Percentiles rank a stretch among this genome's conserved stretches.
phyloP scores from a whole-genome alignment of 2,888 invertebrate species.

The Hypolimnas misippus region DNA sequence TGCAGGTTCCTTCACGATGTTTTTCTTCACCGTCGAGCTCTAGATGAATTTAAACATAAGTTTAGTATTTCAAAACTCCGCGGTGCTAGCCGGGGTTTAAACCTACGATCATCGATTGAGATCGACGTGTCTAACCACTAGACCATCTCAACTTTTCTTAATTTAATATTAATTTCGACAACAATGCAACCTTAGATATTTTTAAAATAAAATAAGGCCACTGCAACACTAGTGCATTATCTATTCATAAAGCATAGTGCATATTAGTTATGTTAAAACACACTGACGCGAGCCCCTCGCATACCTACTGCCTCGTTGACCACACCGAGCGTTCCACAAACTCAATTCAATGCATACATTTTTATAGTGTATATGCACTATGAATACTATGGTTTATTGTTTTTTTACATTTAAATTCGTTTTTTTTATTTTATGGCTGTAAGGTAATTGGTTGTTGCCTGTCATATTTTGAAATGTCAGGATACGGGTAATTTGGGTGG shows the following conservation, averaged over 20 bases:
- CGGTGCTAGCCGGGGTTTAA: too few relatives aligned
- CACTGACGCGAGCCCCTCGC: conserved; percentile 48
- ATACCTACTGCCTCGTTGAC: conserved; percentile 67
- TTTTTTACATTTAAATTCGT: background rate
- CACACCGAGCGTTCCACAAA: conserved; percentile 69
- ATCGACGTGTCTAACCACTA: too few relatives aligned
- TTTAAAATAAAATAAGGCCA: background rate
- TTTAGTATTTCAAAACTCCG: too few relatives aligned
- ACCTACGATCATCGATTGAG: too few relatives aligned
- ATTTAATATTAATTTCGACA: too few relatives aligned
- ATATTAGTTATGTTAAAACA: conserved; percentile 57
- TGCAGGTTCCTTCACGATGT: too few relatives aligned
- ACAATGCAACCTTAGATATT: too few relatives aligned
- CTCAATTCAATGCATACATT: conserved; percentile 55
- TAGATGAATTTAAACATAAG: too few relatives aligned
- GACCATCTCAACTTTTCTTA: too few relatives aligned
- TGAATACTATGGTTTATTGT: background rate
- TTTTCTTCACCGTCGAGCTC: too few relatives aligned
- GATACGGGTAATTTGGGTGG: conserved; percentile 1
- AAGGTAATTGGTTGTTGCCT: conserved; percentile 4
- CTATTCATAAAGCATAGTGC: conserved; percentile 40
- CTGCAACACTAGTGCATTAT: conserved; percentile 17
- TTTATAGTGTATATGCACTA: conserved; percentile 3
- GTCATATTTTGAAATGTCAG: conserved; percentile 5
- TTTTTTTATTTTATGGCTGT: conserved; percentile 2